Evolutionary conservation across 2,797 vertebrate genomes (phyloP), one percentile per base, ranked within the genome.

Genomic region (Rhinogobio ventralis): DNA sequence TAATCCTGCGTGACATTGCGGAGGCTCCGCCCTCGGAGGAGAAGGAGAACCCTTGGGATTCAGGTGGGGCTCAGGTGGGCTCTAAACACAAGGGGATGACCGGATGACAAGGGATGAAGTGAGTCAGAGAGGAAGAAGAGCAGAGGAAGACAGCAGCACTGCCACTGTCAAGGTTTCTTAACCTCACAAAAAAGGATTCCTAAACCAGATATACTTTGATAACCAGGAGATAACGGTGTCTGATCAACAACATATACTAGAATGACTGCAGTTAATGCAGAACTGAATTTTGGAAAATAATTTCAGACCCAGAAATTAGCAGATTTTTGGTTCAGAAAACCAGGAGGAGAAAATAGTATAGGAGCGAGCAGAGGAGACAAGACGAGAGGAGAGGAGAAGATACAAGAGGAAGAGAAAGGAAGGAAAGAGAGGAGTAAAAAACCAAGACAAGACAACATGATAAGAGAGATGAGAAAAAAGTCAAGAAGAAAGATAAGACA

Each of bases 1-100:
- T 94, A 93, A 95, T 93, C 92, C 92, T 79, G 81, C 75, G 84
- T 87, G 90, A 91, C 92, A 89, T 92, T 90, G 91, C 87, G 53
- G 84, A 80, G 79, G 82, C 80, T 74, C 67, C 68, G 19, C 62
- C 76, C 73, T 66, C 33, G 19, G 20, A 36, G 66, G 42, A 46
- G 11, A 68, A 78, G 25, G 42, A 51, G 74, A 84, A 28, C 60
- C 71, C 53, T 71, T 1, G 81, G 53, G 57, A 84, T 84, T 77
- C 46, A 7, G 71, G 57, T 64, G 25, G 20, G 57, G n/a, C 45
- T 53, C 81, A 87, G 76, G 51, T 83, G 73, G 10, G 28, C 71
- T 60, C 51, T 62, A 20, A 79, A 67, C 72, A 36, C 28, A 6
- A 42, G 60, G 60, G 30, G 75, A 77, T 15, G n/a, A 57, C 45